A percentile compares a stretch with the other conserved stretches of the same genome.
Evolutionary conservation across 2,113 vertebrate species (phyloP).

Genomic region (Phalacrocorax pelagicus): DNA sequence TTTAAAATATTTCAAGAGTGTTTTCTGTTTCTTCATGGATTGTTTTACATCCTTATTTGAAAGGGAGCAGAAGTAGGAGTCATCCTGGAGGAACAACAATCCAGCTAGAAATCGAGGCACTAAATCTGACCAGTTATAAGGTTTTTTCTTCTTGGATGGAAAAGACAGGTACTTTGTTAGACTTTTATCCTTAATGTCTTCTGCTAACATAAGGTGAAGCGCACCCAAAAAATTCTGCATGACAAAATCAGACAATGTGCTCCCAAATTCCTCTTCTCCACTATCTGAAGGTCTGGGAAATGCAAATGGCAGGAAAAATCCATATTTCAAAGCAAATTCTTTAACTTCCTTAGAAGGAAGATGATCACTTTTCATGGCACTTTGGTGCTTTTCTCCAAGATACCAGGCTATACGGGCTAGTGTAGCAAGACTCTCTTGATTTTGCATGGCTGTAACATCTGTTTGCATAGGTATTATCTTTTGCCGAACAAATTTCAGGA

Average conservation of each 20-base stretch:
- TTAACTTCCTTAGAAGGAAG: slow-evolving; percentile 51
- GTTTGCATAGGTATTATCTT: not conserved
- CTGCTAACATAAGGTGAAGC: slow-evolving; percentile 76
- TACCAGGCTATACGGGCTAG: slow-evolving; percentile 84
- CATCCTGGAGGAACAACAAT: slow-evolving; percentile 77
- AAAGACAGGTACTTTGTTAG: slow-evolving; percentile 76
- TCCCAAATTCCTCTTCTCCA: not conserved
- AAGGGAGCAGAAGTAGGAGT: slow-evolving; percentile 23
- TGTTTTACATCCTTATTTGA: not conserved
- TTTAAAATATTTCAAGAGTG: slow-evolving; percentile 73
- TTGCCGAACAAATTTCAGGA: slow-evolving; percentile 71
- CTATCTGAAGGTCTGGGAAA: slow-evolving; percentile 12
- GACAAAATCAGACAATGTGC: slow-evolving; percentile 77
- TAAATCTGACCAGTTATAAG: slow-evolving; percentile 82
- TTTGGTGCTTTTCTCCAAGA: slow-evolving; percentile 74
- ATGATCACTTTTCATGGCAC: slow-evolving; percentile 30
- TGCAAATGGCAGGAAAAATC: slow-evolving; percentile 62
- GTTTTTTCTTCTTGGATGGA: slow-evolving; percentile 78
- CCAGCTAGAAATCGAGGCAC: slow-evolving; percentile 82
- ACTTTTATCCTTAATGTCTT: slow-evolving; percentile 78
- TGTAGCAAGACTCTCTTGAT: slow-evolving; percentile 40
- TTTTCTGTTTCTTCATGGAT: slow-evolving; percentile 72
- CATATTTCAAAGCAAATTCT: slow-evolving; percentile 72
- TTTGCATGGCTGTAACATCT: not conserved
- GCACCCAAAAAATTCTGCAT: slow-evolving; percentile 87